phyloP scores from a whole-genome alignment of 2,797 vertebrate species.

The Agapornis canus region DNA sequence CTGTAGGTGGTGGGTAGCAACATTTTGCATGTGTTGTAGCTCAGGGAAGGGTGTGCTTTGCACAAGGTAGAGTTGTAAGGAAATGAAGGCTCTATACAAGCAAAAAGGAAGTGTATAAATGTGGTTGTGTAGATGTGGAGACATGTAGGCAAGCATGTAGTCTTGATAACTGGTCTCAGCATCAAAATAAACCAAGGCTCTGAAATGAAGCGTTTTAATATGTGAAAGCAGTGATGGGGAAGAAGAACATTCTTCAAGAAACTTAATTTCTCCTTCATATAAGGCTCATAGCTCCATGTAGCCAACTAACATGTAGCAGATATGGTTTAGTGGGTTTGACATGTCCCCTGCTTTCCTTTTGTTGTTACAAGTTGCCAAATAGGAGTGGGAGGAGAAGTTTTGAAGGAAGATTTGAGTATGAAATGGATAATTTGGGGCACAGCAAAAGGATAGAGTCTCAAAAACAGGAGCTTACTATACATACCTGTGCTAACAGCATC shows the following conservation, averaged over 20 bases:
- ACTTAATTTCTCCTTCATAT: neutral
- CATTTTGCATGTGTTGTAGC: neutral
- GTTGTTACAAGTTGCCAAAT: neutral
- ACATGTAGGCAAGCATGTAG: neutral
- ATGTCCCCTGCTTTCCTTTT: neutral
- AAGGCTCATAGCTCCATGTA: accelerated
- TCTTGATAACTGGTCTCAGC: neutral
- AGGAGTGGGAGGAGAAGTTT: neutral
- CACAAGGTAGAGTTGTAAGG: neutral
- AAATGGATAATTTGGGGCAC: neutral
- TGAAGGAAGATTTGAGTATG: neutral
- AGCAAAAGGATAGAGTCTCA: neutral
- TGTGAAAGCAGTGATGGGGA: neutral
- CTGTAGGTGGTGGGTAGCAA: neutral
- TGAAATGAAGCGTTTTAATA: neutral
- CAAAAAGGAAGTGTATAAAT: neutral
- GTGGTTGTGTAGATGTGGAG: neutral
- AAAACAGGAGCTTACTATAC: neutral
- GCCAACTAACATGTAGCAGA: neutral
- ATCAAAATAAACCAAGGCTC: neutral
- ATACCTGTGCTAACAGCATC: neutral
- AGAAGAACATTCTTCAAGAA: neutral
- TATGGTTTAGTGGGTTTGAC: neutral
- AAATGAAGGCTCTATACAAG: neutral
- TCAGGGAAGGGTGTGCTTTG: neutral